Conservation (phyloP, 2,113 vertebrate genomes). For the Propithecus coquereli region DNA sequence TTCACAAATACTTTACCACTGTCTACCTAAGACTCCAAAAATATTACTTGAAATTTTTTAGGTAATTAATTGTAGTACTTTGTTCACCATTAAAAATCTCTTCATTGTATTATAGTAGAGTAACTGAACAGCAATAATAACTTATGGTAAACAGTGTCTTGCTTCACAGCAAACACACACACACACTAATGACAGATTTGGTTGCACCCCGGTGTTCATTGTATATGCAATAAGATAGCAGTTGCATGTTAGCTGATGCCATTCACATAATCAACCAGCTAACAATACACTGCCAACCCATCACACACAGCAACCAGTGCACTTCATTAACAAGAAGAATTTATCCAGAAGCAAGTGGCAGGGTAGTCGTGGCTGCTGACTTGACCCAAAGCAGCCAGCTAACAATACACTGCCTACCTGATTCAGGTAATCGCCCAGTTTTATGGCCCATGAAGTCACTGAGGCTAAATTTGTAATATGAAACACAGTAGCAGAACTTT, state of each 20-base stretch:
- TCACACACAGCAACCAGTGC: constrained; percentile 74
- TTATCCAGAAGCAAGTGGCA: constrained; percentile 76
- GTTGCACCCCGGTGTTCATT: constrained; percentile 12
- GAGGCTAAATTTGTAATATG: background rate
- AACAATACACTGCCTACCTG: constrained; percentile 82
- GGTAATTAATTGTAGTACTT: background rate
- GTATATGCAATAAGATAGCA: constrained; percentile 80
- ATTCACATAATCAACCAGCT: constrained; percentile 84
- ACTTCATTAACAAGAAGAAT: background rate
- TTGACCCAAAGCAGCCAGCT: constrained; percentile 77
- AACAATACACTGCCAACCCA: constrained; percentile 93
- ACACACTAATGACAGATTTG: background rate
- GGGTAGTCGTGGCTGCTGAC: constrained; percentile 73
- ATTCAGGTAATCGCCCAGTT: constrained; percentile 43
- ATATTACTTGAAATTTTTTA: background rate
- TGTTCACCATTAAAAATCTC: background rate
- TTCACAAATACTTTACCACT: constrained; percentile 16
- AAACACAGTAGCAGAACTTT: background rate
- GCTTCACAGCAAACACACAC: background rate
- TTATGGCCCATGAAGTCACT: background rate
- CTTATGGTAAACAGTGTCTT: background rate
- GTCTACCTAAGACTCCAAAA: background rate
- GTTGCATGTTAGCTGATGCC: constrained; percentile 85
- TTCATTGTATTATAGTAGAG: background rate
- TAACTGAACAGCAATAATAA: background rate